These are phyloP conservation scores for Germaria angustata DNA, from an alignment of 2,888 invertebrate genomes.

Conservation along the genomic window DNA sequence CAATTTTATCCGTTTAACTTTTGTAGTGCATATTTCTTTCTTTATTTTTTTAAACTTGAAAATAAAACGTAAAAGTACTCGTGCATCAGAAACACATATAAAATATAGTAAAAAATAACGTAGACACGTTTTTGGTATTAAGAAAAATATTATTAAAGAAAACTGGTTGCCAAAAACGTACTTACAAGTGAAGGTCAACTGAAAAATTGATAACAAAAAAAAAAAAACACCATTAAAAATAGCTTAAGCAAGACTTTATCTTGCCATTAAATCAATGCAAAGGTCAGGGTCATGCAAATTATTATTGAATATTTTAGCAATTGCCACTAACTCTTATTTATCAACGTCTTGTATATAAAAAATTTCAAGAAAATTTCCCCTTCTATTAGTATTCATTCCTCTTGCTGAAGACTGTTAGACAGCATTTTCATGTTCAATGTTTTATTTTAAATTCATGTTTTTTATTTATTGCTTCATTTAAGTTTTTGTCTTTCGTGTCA, in stretches of 20 bases:
- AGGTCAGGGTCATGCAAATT: slow-evolving; percentile 34
- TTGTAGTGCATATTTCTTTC: neutral
- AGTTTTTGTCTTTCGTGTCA: slow-evolving; percentile 35
- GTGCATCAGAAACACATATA: neutral
- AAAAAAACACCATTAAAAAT: neutral
- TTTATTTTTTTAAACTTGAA: slow-evolving; percentile 2
- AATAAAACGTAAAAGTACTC: neutral
- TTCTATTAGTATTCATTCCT: neutral
- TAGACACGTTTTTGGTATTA: slow-evolving; percentile 11
- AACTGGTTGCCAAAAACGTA: slow-evolving; percentile 31
- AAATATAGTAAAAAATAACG: slow-evolving; percentile 3
- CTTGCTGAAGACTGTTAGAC: neutral
- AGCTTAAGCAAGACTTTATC: neutral
- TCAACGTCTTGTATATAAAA: neutral
- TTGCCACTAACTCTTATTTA: neutral
- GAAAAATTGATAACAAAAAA: neutral
- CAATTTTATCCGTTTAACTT: neutral
- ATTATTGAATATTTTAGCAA: neutral
- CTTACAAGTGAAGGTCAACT: slow-evolving; percentile 30
- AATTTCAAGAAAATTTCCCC: neutral
- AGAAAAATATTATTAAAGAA: neutral
- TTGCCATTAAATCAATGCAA: neutral
- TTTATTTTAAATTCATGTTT: slow-evolving; percentile 30
- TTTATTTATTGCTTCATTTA: slow-evolving; percentile 48
- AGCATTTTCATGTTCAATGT: slow-evolving; percentile 11